Evolutionary conservation across 2,888 invertebrate species (phyloP), one percentile per base, ranked within the genome.

Genomic region (Drosophila putrida): DNA sequence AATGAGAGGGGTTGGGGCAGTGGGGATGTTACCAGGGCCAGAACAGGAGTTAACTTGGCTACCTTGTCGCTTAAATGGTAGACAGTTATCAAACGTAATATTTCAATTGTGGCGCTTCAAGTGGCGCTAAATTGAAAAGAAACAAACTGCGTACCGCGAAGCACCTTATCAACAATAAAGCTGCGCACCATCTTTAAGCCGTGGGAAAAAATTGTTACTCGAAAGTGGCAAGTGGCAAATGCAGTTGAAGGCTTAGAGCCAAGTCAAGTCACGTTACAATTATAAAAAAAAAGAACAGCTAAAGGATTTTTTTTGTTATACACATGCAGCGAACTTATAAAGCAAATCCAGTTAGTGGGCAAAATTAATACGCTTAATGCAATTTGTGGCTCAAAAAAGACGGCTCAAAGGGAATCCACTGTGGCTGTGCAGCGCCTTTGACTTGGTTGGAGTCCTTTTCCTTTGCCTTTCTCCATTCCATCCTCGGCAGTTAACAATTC

Each of bases 341-440:
- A 53, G 50, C 46, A 51, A 62, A 68, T 53, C 57, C 50, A 43
- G 77, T 55, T 68, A 33, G 54, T 36, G 54, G 53, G 61, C 50
- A 39, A 75, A 84, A 83, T 83, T 84, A 87, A 83, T 70, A 72
- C 69, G 74, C 72, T 70, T 81, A 86, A 83, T 83, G 83, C 79
- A 83, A 83, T 81, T 77, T 75, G 77, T 47, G 74, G 72, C 71
- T 70, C 69, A 70, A 66, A 79, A 79, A 72, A 65, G 73, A 44
- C 62, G 77, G 54, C 70, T 75, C 75, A 79, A 76, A 72, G 66
- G 65, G 46, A 54, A 33, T 10, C 43, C n/a, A 20, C 39, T 31
- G 13, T 25, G 50, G 41, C 55, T 20, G 8, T 46, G 38, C 41
- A 38, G 6, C 13, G 28, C 36, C 59, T 71, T 71, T 71, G 57